Evolutionary conservation across 2,113 vertebrate genomes (phyloP), one percentile per base, ranked within the genome.

Genomic region (Halcyon senegalensis): DNA sequence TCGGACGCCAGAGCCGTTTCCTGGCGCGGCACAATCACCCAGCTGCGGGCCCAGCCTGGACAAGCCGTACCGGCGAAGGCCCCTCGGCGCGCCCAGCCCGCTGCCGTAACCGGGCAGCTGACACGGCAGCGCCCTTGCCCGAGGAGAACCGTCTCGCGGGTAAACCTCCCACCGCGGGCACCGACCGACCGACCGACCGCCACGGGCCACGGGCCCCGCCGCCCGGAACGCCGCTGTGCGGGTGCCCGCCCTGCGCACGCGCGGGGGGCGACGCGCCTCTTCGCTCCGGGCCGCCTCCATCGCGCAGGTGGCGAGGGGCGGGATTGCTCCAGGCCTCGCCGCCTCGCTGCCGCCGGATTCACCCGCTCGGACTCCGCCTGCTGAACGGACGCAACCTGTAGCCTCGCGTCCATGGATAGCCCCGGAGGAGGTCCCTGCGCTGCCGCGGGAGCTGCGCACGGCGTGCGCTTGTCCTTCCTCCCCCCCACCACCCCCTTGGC

Each of bases 341-440:
- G 16, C 7, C 13, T 24, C 6, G 5, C 4, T 14, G 5, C 8
- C 2, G 3, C 11, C 6, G 1, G 2, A 3, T 7, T 35, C 18
- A 7, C 8, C 25, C n/a, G 19, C 7, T 2, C 3, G 10, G 28
- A 13, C 7, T 67, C 13, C 11, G 3, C 4, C 7, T 10, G 35
- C 24, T 16, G 11, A 55, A 16, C 3, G 1, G 5, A 24, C 2
- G 1, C 13, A 18, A 11, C 1, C 2, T 13, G 7, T 8, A 10
- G 8, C 50, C 50, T 50, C 8, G 46, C 46, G 19, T 53, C 1
- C 39, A 16, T 16, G 43, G 43, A 43, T 13, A 16, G 43, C 43
- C 14, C 43, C 44, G 44, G 17, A 19, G 16, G 44, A 18, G 44
- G 43, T 16, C 43, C 43, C 43, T 43, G 43, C 43, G 43, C n/a